These are phyloP conservation scores for Meloidogyne floridensis DNA, from an alignment of 1,140 invertebrate genomes.

Conservation along the genomic window DNA sequence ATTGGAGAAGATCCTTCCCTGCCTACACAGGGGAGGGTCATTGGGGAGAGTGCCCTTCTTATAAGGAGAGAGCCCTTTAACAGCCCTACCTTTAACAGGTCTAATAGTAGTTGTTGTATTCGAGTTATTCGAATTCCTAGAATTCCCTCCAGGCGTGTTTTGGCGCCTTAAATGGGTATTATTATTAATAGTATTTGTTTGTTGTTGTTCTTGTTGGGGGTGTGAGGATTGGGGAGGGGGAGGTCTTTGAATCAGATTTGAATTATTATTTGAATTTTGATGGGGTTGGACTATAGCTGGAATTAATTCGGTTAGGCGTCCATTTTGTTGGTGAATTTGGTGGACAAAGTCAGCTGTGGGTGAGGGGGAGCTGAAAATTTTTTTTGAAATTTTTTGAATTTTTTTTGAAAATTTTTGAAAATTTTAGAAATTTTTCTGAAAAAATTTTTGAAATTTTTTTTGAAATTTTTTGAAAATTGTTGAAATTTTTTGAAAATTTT, in stretches of 20 bases:
- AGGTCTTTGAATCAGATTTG: background rate
- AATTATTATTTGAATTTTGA: background rate
- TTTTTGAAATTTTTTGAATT: too few species aligned
- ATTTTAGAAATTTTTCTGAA: too few species aligned
- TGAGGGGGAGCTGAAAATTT: conserved; percentile 18
- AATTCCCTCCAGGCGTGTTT: background rate
- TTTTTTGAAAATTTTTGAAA: background rate
- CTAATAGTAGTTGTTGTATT: background rate
- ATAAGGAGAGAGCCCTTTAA: too few species aligned
- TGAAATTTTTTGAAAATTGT: too few species aligned
- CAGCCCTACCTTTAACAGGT: background rate
- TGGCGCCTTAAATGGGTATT: background rate
- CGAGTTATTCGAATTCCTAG: background rate
- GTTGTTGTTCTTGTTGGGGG: background rate
- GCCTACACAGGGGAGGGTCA: too few species aligned
- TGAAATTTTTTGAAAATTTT: too few species aligned
- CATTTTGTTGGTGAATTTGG: conserved; percentile 11
- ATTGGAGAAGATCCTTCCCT: too few species aligned
- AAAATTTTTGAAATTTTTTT: background rate
- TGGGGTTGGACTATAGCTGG: background rate
- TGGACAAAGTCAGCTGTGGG: conserved; percentile 15
- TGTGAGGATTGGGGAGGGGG: background rate
- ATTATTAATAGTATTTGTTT: background rate
- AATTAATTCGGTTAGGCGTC: conserved; percentile 9
- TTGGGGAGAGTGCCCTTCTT: too few species aligned